These are phyloP conservation scores for Epirrhoe tristata DNA, from an alignment of 2,888 invertebrate genomes.

Conservation along the genomic window DNA sequence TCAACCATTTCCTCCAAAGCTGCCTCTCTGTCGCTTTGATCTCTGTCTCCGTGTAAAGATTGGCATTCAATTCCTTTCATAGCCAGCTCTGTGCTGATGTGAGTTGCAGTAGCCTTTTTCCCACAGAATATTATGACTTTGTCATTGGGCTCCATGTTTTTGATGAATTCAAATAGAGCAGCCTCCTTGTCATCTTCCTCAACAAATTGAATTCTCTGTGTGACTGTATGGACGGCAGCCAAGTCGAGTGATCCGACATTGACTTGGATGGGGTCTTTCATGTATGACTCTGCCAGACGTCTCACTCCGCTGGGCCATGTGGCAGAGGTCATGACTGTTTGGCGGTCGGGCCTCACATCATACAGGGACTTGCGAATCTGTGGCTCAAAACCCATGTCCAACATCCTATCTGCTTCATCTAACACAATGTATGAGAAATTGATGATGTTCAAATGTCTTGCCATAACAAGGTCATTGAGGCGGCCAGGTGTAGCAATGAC, in stretches of 20 bases:
- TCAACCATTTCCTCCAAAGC: conserved; percentile 93
- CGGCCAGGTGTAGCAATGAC: conserved; percentile 98
- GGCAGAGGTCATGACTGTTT: conserved; percentile 98
- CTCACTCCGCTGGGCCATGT: conserved; percentile 97
- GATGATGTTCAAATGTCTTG: conserved; percentile 89
- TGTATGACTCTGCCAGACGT: conserved; percentile 93
- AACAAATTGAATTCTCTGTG: conserved; percentile 91
- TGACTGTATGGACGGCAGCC: conserved; percentile 95
- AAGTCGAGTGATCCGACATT: conserved; percentile 95
- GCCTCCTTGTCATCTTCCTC: conserved; percentile 89
- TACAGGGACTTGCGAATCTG: conserved; percentile 94
- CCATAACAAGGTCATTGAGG: conserved; percentile 94
- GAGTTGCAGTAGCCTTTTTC: conserved; percentile 93
- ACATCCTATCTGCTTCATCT: conserved; percentile 96
- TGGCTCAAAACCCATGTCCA: conserved; percentile 95
- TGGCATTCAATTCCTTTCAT: conserved; percentile 89
- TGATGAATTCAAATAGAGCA: conserved; percentile 88
- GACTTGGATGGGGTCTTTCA: conserved; percentile 95
- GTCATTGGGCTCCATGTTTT: conserved; percentile 89
- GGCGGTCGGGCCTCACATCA: conserved; percentile 94
- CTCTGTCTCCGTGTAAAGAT: conserved; percentile 95
- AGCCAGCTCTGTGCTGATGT: conserved; percentile 92
- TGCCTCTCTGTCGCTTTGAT: conserved; percentile 91
- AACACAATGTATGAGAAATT: conserved; percentile 95
- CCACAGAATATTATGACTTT: conserved; percentile 97